Percentiles rank a stretch among this genome's conserved stretches.
These are phyloP conservation scores for Microctenopoma lineatum DNA, from an alignment of 2,797 vertebrate genomes.

Conservation along the genomic window DNA sequence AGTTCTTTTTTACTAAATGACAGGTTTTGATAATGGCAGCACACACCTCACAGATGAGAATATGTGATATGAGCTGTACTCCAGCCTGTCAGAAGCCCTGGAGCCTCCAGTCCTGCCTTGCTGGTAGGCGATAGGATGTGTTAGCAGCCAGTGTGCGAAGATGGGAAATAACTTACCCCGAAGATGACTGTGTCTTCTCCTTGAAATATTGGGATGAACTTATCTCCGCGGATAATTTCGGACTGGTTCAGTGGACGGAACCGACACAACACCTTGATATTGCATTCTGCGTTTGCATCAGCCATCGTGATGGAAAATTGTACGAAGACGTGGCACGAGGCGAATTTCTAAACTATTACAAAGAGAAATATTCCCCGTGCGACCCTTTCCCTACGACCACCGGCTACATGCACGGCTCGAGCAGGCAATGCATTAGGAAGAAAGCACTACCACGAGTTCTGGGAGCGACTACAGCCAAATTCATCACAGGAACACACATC, in stretches of 20 bases:
- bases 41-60: conserved; percentile 35
- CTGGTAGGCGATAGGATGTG: not conserved
- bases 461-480: conserved; percentile 36
- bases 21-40: conserved; percentile 28
- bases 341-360: conserved; percentile 10
- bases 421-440: conserved; percentile 54
- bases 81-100: conserved; percentile 46
- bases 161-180: conserved; percentile 85
- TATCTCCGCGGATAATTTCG: conserved; percentile 92
- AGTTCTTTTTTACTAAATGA: conserved; percentile 16
- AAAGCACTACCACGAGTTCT: conserved; percentile 62
- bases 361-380: conserved; percentile 19
- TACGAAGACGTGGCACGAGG: conserved; percentile 35
- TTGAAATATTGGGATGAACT: conserved; percentile 92
- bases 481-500: conserved; percentile 29
- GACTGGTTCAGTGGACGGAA: conserved; percentile 93
- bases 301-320: conserved; percentile 83
- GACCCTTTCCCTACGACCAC: conserved; percentile 26
- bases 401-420: conserved; percentile 41
- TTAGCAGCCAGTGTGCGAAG: no score
- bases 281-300: conserved; percentile 90
- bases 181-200: conserved; percentile 91
- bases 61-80: conserved; percentile 32
- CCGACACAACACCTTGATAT: conserved; percentile 96
- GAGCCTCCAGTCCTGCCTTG: conserved; percentile 32